These are phyloP conservation scores for Timema podura DNA, from an alignment of 2,888 invertebrate genomes.

Conservation along the genomic window DNA sequence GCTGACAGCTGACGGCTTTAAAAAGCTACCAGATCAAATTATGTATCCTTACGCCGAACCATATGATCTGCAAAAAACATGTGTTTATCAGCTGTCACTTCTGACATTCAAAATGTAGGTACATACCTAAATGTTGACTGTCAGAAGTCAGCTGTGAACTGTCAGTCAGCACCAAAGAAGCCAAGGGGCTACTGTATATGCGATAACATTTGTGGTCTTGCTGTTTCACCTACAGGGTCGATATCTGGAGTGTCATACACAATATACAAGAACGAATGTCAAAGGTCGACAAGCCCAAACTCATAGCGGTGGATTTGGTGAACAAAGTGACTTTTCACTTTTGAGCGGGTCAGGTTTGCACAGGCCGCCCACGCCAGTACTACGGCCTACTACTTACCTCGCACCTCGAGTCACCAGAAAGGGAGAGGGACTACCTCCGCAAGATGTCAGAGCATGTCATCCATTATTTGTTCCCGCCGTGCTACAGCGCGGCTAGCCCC, in stretches of 20 bases:
- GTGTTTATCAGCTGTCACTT: too few relatives aligned
- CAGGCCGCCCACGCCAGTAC: slow-evolving; percentile 61
- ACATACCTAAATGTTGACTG: too few relatives aligned
- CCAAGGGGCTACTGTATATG: too few relatives aligned
- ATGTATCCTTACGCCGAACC: too few relatives aligned
- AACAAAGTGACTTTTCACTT: slow-evolving; percentile 77
- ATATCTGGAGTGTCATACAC: slow-evolving; percentile 76
- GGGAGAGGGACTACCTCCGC: slow-evolving; percentile 75
- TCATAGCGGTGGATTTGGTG: slow-evolving; percentile 79
- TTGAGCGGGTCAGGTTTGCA: slow-evolving; percentile 77
- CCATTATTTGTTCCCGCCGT: slow-evolving; percentile 73
- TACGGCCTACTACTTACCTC: slow-evolving; percentile 64
- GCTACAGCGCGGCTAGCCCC: slow-evolving; percentile 69
- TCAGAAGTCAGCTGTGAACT: too few relatives aligned
- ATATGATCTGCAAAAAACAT: too few relatives aligned
- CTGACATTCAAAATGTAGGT: too few relatives aligned
- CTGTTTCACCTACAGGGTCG: slow-evolving; percentile 44
- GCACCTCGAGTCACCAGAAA: slow-evolving; percentile 67
- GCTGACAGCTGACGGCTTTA: too few relatives aligned
- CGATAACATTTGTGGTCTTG: too few relatives aligned
- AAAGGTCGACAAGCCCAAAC: slow-evolving; percentile 74
- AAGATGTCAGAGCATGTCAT: slow-evolving; percentile 79
- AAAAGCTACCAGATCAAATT: too few relatives aligned
- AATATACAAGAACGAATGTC: slow-evolving; percentile 68
- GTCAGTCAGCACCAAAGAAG: too few relatives aligned